Evolutionary conservation across 2,113 vertebrate genomes (phyloP).

Genomic region (Gavia stellata): DNA sequence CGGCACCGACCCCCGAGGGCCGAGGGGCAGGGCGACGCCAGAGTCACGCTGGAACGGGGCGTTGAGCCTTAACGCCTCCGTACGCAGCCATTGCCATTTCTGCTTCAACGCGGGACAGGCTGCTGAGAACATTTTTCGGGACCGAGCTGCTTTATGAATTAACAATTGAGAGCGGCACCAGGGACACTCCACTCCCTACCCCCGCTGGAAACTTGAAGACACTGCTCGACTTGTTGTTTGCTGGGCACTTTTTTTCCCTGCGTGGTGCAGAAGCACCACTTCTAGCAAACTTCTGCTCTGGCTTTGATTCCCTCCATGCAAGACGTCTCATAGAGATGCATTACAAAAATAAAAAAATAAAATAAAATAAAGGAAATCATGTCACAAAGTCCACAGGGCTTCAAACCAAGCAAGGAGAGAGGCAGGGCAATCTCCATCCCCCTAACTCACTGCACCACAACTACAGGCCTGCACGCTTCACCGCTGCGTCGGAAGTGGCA

Average conservation of each 20-base stretch:
- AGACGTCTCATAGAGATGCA: not conserved
- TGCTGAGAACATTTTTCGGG: not conserved
- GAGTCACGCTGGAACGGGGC: not conserved
- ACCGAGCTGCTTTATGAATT: constrained; percentile 39
- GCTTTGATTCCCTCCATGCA: not conserved
- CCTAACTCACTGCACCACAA: not conserved
- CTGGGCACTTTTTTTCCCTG: not conserved
- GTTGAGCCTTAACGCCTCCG: not conserved
- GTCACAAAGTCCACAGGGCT: not conserved
- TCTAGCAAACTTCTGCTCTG: constrained; percentile 17
- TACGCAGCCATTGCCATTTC: not conserved
- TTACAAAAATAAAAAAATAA: not conserved
- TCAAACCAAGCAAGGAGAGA: not conserved
- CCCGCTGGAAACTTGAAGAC: constrained; percentile 16
- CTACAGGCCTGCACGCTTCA: not conserved
- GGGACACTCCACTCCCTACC: constrained; percentile 2
- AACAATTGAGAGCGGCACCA: constrained; percentile 2
- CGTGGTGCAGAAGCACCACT: not conserved
- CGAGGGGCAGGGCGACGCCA: not conserved
- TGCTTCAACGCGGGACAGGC: not conserved
- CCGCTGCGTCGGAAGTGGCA: not conserved
- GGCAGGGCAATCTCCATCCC: not conserved
- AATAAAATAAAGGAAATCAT: not conserved
- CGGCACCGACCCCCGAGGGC: not conserved
- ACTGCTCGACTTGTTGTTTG: constrained; percentile 34